These are phyloP conservation scores for Tetanocera ferruginea DNA, from an alignment of 2,888 invertebrate species.

Conservation along the genomic window DNA sequence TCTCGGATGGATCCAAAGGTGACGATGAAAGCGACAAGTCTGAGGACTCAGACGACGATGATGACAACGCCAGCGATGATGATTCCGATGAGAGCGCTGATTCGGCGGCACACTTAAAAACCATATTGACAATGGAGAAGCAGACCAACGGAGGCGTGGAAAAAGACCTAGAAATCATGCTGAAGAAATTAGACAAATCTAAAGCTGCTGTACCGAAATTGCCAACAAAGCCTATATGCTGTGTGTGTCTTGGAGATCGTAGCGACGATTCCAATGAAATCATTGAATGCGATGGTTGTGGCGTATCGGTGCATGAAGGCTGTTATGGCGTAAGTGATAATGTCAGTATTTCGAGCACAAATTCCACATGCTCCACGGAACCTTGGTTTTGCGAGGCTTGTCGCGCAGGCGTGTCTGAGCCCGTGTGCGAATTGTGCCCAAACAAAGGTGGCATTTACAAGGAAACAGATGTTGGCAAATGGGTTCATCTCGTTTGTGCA, in stretches of 20 bases:
- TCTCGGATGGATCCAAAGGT: constrained; percentile 64
- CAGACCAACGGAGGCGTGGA: constrained; percentile 46
- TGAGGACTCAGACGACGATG: constrained; percentile 50
- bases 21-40: constrained; percentile 73
- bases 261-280: constrained; percentile 96
- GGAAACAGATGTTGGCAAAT: constrained; percentile 96
- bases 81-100: constrained; percentile 49
- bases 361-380: constrained; percentile 94
- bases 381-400: constrained; percentile 99
- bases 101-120: constrained; percentile 56
- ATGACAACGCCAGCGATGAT: constrained; percentile 63
- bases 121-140: constrained; percentile 53
- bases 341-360: constrained; percentile 91
- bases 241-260: constrained; percentile 92
- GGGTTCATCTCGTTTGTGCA: constrained; percentile 98
- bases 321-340: constrained; percentile 96
- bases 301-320: constrained; percentile 96
- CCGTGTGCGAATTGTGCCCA: constrained; percentile 95
- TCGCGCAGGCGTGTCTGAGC: constrained; percentile 88
- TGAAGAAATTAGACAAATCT: constrained; percentile 46
- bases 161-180: constrained; percentile 46
- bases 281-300: constrained; percentile 97
- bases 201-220: constrained; percentile 60
- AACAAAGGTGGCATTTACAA: constrained; percentile 93
- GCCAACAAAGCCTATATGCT: constrained; percentile 86